A percentile compares a stretch with the other conserved stretches of the same genome.
Conservation (phyloP, 2,888 invertebrate species). For the Notodonta ziczac region DNA sequence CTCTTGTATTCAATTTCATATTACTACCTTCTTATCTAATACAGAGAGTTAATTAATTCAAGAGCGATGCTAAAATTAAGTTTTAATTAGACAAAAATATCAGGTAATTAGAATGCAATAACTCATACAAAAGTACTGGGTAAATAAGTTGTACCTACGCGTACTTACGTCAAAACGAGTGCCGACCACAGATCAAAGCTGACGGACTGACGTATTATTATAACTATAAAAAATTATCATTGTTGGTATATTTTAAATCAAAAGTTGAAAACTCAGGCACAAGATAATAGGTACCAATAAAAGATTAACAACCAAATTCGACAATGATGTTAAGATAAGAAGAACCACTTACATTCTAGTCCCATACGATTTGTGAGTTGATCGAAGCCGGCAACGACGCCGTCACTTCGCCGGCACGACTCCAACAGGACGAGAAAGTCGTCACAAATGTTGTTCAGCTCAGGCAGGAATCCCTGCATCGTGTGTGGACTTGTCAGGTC, state of each 20-base stretch:
- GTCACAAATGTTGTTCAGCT: conserved; percentile 89
- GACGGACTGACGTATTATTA: too few species aligned
- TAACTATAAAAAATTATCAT: too few species aligned
- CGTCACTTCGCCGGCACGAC: conserved; percentile 76
- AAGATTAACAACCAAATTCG: too few species aligned
- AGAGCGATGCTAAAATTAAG: not conserved
- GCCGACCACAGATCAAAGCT: too few species aligned
- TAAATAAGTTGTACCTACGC: too few species aligned
- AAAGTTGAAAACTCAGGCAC: too few species aligned
- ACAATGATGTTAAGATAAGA: not conserved
- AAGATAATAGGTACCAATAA: too few species aligned
- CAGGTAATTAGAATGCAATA: too few species aligned
- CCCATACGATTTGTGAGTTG: conserved; percentile 91
- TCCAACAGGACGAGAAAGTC: conserved; percentile 89
- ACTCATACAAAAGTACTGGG: too few species aligned
- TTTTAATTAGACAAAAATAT: too few species aligned
- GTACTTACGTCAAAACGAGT: too few species aligned
- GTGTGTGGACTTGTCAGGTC: conserved; percentile 91
- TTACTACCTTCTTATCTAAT: not conserved
- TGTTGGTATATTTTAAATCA: too few species aligned
- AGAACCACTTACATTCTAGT: conserved; percentile 87
- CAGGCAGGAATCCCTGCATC: conserved; percentile 89
- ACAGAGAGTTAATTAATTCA: not conserved
- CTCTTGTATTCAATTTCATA: not conserved
- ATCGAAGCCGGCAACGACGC: conserved; percentile 86